Evolutionary conservation across 2,888 invertebrate genomes (phyloP), one percentile per base, ranked within the genome.

Genomic region (Cinara cedri): DNA sequence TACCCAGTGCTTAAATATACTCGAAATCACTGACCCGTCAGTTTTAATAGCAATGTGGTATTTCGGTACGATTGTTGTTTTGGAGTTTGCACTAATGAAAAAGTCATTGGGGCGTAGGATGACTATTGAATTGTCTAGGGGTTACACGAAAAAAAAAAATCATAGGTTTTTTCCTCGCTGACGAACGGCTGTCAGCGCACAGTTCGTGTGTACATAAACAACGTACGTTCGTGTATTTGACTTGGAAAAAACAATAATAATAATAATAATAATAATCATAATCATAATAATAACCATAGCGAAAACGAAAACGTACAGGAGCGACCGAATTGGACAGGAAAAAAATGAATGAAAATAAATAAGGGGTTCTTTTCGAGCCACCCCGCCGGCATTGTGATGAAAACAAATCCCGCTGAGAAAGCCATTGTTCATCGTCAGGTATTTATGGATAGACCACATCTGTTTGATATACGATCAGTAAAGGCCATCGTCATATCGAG

Each of bases 311-410:
- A 57, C 44, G 57, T 57, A 68, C 13, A 42, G 26, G 49, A 76
- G 55, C 57, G 57, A 78, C 34, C 46, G 57, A 46, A 68, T 68
- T 68, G 21, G 26, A 55, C 16, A 21, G 21, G 68, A 68, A 70
- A 34, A n/a, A 78, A 68, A 68, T 60, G 60, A 68, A 78, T 78
- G 76, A 49, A 76, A 68, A 78, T 68, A 68, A 68, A 78, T 68
- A 78, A 57, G 46, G 76, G 76, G 76, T 76, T 76, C 24, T 54
- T 76, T 68, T 78, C 21, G 55, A 49, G 57, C 68, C 68, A 68
- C 76, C 76, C 76, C 76, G 76, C 49, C 68, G 68, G 68, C 76
- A 78, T 78, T 78, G 76, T 78, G 76, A 68, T 78, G 76, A 78
- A 78, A 78, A 78, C 76, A 78, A 78, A 70, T 68, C 76, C 76